Evolutionary conservation across 2,797 vertebrate genomes (phyloP), one percentile per base, ranked within the genome.

Genomic region (Neopelma chrysocephalum): DNA sequence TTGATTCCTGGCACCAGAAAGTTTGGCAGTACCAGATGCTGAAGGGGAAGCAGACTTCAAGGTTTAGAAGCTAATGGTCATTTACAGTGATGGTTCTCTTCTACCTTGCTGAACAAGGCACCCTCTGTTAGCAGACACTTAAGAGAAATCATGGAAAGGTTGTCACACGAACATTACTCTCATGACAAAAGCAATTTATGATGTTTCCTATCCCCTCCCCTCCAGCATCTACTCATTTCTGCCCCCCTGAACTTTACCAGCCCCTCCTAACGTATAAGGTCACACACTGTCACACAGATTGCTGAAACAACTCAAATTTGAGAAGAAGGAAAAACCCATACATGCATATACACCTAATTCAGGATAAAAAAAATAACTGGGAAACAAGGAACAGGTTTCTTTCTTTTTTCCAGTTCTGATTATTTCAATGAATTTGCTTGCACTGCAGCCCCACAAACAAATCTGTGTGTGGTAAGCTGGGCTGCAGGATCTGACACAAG

Each of bases 281-380:
- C 50, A 62, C 43, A 62, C 43, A 29, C 21, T 75, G 58, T 68
- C 50, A 76, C 53, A 15, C 27, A 23, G 42, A 50, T 23, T 88
- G 36, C 19, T 78, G 68, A 87, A 84, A 64, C 12, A 5, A 56
- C 60, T 45, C 23, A 38, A 0, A n/a, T 53, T 11, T 34, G 45
- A 75, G 36, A 29, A 36, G 10, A 47, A 82, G 10, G 15, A 47
- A 73, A 83, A 78, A 18, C 2, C 4, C 21, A 57, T 29, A 42
- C 0, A 0, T 45, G 12, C 18, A 50, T 12, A 32, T 15, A 61
- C 38, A 81, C 17, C 32, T 78, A 61, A 12, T 3, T 23, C 10
- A 10, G 27, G 15, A 23, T 6, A n/a, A 64, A 29, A 32, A 79
- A 47, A n/a, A 9, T 8, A 60, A 72, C 0, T 16, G 27, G 43